Conservation (phyloP, 2,888 invertebrate species). For the Oligia strigilis region DNA sequence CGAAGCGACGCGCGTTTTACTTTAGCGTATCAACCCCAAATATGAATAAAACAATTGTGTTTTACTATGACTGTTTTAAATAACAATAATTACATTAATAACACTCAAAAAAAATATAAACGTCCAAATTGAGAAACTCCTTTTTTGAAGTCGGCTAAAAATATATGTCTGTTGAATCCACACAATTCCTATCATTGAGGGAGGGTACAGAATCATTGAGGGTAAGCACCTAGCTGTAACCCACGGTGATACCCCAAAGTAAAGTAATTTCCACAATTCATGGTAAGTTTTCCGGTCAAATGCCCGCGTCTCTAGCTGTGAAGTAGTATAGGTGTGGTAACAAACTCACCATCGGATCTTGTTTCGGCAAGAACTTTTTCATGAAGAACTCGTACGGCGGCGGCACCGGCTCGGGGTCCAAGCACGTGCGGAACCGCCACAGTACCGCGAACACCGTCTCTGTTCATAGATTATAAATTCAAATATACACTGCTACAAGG, state of each 20-base stretch:
- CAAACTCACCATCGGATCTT: conserved; percentile 76
- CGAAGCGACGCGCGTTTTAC: background rate
- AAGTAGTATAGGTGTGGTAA: background rate
- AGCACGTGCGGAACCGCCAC: conserved; percentile 82
- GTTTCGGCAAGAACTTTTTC: conserved; percentile 71
- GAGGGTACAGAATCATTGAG: too few relatives aligned
- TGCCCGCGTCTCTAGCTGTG: too few relatives aligned
- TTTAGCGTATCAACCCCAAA: background rate
- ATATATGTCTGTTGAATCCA: too few relatives aligned
- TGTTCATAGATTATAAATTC: conserved; percentile 53
- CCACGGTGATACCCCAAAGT: background rate
- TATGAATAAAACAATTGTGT: too few relatives aligned
- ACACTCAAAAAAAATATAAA: too few relatives aligned
- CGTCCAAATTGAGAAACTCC: too few relatives aligned
- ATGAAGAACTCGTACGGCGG: conserved; percentile 74
- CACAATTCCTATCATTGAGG: too few relatives aligned
- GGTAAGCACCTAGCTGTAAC: too few relatives aligned
- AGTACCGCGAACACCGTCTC: conserved; percentile 81
- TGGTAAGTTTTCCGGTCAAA: background rate
- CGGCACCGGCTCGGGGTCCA: conserved; percentile 51
- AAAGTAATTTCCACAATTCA: background rate
- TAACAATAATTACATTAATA: too few relatives aligned
- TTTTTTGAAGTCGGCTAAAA: too few relatives aligned
- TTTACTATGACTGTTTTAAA: too few relatives aligned
- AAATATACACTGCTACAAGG: background rate